These are phyloP conservation scores for Pandemis heparana DNA, from an alignment of 2,888 invertebrate species.

Conservation along the genomic window DNA sequence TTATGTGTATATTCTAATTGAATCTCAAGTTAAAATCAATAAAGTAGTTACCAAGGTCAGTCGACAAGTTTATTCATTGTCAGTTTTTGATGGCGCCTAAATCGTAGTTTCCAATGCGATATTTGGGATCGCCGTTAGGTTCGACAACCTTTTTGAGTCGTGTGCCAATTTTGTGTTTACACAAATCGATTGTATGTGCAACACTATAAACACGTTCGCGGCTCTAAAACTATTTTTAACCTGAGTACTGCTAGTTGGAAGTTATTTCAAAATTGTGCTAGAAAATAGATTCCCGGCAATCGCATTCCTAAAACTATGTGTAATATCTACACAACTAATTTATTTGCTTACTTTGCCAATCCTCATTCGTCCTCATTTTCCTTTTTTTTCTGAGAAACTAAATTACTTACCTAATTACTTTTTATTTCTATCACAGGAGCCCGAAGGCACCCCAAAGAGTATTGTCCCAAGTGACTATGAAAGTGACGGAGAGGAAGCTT, in stretches of 20 bases:
- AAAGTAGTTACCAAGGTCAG: not conserved
- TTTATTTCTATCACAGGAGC: conserved; percentile 62
- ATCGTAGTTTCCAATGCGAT: conserved; percentile 1
- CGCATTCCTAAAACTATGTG: not conserved
- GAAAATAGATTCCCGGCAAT: not conserved
- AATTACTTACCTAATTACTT: not conserved
- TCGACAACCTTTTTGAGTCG: conserved; percentile 20
- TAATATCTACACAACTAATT: not conserved
- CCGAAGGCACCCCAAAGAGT: conserved; percentile 67
- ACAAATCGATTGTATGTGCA: not conserved
- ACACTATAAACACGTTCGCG: not conserved
- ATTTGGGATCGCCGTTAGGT: conserved; percentile 24
- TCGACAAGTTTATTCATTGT: conserved; percentile 2
- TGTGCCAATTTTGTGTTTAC: conserved; percentile 16
- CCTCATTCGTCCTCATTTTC: conserved; percentile 14
- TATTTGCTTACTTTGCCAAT: conserved; percentile 9
- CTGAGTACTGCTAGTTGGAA: not conserved
- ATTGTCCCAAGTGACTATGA: conserved; percentile 74
- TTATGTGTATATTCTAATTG: too few relatives aligned
- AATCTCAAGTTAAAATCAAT: not conserved
- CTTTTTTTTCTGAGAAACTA: conserved; percentile 3
- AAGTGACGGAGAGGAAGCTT: conserved; percentile 81
- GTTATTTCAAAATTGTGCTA: not conserved
- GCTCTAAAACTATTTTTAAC: not conserved
- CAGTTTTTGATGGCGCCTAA: conserved; percentile 29